Conservation (phyloP, 2,797 vertebrate genomes). For the Etheostoma perlongum region DNA sequence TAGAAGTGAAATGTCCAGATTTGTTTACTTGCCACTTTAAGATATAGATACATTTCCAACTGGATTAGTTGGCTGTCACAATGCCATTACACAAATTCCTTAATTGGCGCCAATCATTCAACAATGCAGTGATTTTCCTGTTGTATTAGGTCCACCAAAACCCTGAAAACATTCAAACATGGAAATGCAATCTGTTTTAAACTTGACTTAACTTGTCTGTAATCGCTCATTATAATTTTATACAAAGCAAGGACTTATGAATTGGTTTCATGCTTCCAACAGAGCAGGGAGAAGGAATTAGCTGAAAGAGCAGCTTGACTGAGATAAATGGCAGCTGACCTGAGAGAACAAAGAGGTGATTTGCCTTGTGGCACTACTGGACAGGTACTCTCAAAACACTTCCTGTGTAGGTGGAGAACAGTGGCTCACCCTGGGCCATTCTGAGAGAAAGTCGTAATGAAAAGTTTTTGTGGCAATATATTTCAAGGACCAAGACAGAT, state of each 20-base stretch:
- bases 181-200: constrained; percentile 12
- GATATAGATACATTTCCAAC: not conserved
- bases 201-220: not conserved
- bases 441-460: constrained; percentile 16
- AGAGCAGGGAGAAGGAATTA: constrained; percentile 50
- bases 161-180: not conserved
- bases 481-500: constrained; percentile 4
- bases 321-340: constrained; percentile 72
- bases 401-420: constrained; percentile 57
- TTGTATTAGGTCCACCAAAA: not conserved
- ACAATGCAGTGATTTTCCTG: not conserved
- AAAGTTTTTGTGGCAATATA: constrained; percentile 38
- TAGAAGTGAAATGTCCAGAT: not conserved
- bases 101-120: constrained; percentile 20
- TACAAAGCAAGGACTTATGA: not conserved
- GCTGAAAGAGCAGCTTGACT: constrained; percentile 62
- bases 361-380: constrained; percentile 70
- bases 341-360: constrained; percentile 61
- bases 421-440: constrained; percentile 17
- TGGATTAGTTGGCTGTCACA: constrained; percentile 6
- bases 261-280: constrained; percentile 33
- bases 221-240: not conserved
- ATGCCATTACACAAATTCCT: not conserved
- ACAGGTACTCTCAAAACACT: constrained; percentile 67
- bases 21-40: not conserved